phyloP scores from a whole-genome alignment of 2,888 invertebrate genomes.

The Napeogenes inachia region DNA sequence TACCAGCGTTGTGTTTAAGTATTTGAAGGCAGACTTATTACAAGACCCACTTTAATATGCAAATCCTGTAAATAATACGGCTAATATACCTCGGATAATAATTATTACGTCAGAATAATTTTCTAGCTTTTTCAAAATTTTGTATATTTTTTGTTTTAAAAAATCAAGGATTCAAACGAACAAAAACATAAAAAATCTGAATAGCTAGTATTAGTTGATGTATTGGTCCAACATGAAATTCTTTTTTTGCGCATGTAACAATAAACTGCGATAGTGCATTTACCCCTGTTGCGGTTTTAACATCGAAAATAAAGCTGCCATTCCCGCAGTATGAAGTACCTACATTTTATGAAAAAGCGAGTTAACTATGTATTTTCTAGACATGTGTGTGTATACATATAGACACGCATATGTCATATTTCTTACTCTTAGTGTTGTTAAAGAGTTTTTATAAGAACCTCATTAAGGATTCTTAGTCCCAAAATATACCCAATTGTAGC shows the following conservation, averaged over 20 bases:
- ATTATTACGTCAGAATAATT: neutral
- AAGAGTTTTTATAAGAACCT: neutral
- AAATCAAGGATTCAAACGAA: neutral
- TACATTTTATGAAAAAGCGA: neutral
- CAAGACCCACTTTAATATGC: constrained; percentile 8
- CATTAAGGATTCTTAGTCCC: neutral
- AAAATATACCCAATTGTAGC: constrained; percentile 4
- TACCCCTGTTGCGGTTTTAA: constrained; percentile 24
- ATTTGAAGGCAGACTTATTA: constrained; percentile 21
- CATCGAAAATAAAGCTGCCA: constrained; percentile 15
- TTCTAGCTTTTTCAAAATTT: neutral
- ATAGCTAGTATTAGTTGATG: constrained; percentile 1
- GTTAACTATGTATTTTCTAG: too few relatives aligned
- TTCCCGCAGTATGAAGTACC: constrained; percentile 7
- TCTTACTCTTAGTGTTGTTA: too few relatives aligned
- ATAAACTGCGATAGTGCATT: constrained; percentile 5
- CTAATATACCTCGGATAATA: neutral
- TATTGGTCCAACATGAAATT: neutral
- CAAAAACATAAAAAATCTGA: neutral
- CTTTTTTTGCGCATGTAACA: constrained; percentile 6
- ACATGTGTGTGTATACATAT: too few relatives aligned
- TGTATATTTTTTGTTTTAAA: neutral
- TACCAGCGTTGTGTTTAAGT: constrained; percentile 32
- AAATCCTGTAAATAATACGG: constrained; percentile 3
- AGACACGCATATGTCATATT: too few relatives aligned